Percentiles rank a stretch among this genome's conserved stretches.
Evolutionary conservation across 2,888 invertebrate genomes (phyloP).

Genomic region (Sminthurides aquaticus): DNA sequence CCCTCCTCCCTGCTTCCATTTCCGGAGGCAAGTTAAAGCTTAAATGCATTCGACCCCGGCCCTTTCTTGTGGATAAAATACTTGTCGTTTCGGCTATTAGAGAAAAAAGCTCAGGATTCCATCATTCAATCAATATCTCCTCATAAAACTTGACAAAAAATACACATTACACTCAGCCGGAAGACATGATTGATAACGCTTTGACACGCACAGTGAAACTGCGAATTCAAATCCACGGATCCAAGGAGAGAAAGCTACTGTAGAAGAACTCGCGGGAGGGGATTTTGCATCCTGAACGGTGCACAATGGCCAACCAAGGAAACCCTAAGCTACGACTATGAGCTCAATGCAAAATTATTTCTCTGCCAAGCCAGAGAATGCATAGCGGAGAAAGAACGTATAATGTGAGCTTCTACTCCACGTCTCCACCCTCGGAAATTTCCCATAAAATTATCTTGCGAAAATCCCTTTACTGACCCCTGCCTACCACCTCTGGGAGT

Average conservation of each 20-base stretch:
- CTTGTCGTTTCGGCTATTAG: background rate
- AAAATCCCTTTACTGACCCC: too few species aligned
- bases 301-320: too few species aligned
- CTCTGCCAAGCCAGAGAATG: background rate
- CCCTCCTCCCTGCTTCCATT: background rate
- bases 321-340: too few species aligned
- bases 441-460: too few species aligned
- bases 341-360: background rate
- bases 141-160: constrained; percentile 8
- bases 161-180: background rate
- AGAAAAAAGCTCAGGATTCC: background rate
- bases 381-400: background rate
- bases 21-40: background rate
- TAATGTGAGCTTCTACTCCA: background rate
- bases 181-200: constrained; percentile 5
- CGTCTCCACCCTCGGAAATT: background rate
- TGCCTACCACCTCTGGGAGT: too few species aligned
- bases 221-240: too few species aligned
- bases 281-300: too few species aligned
- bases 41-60: too few species aligned
- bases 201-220: constrained; percentile 4
- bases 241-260: too few species aligned
- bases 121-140: constrained; percentile 9
- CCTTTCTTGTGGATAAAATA: background rate
- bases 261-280: too few species aligned